Evolutionary conservation across 1,140 invertebrate species (phyloP).

Genomic region (Dreissena polymorpha): DNA sequence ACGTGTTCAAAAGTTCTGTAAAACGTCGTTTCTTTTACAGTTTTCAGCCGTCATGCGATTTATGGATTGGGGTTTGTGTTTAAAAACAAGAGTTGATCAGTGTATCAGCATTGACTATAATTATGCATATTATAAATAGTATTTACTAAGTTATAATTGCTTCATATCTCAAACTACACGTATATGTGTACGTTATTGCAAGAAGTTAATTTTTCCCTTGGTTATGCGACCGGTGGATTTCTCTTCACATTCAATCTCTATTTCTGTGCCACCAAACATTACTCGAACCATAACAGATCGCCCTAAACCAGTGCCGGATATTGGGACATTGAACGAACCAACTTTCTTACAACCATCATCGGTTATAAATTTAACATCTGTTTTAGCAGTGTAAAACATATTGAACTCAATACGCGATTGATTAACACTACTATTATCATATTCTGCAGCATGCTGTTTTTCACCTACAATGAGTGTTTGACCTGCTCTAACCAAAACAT

Average conservation of each 20-base stretch:
- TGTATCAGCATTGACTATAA: too few species aligned
- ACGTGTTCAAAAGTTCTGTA: too few species aligned
- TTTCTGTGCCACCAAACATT: constrained; percentile 31
- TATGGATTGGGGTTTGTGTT: too few species aligned
- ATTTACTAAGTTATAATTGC: too few species aligned
- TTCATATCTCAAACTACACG: too few species aligned
- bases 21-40: too few species aligned
- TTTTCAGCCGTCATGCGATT: too few species aligned
- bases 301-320: not conserved
- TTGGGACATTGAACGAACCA: not conserved
- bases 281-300: not conserved
- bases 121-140: too few species aligned
- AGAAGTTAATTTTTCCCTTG: constrained; percentile 7
- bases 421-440: too few species aligned
- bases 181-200: not conserved
- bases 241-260: constrained; percentile 19
- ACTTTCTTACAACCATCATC: not conserved
- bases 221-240: not conserved
- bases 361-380: not conserved
- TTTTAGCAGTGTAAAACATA: not conserved
- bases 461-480: not conserved
- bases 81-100: too few species aligned
- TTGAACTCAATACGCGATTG: not conserved
- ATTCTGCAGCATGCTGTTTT: not conserved
- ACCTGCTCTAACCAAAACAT: constrained; percentile 1